Base-by-base conservation (phyloP, 1,140 invertebrate species). In the Leptopilina boulardi region DNA sequence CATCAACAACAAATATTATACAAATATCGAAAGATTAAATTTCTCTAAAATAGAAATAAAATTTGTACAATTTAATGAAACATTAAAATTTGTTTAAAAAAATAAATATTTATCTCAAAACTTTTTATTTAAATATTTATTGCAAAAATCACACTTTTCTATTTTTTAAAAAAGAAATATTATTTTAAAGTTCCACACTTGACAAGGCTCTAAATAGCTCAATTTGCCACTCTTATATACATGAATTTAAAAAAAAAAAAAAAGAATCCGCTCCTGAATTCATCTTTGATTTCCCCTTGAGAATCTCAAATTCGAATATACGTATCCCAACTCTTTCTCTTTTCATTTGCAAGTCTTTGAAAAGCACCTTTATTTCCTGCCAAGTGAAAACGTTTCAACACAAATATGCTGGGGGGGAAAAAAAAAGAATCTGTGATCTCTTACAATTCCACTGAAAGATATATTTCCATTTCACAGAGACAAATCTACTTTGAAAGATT, bases 281-380 rank as follows among this genome's bases (percentile, higher is more conserved):
- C n/a, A n/a, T n/a, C 56, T 66, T 66, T 66, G 56, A 66, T 30
- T 66, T 66, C 0, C 21, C 19, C 56, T 66, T 66, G 13, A 26
- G 23, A 13, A 11, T 30, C 11, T 3, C 23, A 23, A 66, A 66
- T 15, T 26, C 15, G 11, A 30, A 66, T 23, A 66, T 34, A 34
- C 30, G n/a, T n/a, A n/a, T n/a, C 34, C 34, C 34, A 30, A 30
- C 34, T 38, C 34, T 38, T 9, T 38, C 13, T 66, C 23, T 21
- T 66, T 66, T 66, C 56, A 15, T 66, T 26, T 66, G 23, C 26
- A 30, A 66, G 59, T n/a, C 59, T 66, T 66, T 66, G 59, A 66
- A n/a, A 66, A 66, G 59, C n/a, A 66, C 21, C 26, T 66, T 38
- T 30, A 66, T 23, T 66, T 66, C 59, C 59, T 66, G 26, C 23